These are phyloP conservation scores for Neolamprologus caudopunctatus DNA, from an alignment of 2,113 vertebrate species.

Conservation along the genomic window DNA sequence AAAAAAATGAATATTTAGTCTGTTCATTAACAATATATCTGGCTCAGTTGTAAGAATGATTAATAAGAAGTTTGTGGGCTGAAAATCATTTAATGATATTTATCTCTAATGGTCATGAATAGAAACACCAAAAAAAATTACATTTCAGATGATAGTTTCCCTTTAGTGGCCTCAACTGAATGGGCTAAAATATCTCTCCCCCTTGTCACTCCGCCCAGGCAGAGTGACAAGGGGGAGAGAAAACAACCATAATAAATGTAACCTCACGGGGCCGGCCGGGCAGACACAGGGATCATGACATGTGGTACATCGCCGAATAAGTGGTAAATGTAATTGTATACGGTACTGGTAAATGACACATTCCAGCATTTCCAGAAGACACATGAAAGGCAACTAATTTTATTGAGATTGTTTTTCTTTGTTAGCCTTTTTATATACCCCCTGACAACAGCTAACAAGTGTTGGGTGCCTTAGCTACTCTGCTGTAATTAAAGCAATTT, in stretches of 20 bases:
- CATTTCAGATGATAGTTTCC: background rate
- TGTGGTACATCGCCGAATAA: background rate
- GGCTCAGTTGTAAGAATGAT: background rate
- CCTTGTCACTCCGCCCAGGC: accelerated
- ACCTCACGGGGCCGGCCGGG: background rate
- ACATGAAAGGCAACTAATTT: background rate
- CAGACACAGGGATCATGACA: background rate
- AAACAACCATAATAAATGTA: background rate
- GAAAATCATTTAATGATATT: background rate
- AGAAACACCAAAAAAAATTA: background rate
- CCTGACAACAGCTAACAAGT: background rate
- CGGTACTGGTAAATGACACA: background rate
- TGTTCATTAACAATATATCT: background rate
- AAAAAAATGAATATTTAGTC: background rate
- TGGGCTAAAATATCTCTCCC: background rate
- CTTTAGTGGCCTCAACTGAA: background rate
- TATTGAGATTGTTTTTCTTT: background rate
- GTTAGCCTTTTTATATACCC: background rate
- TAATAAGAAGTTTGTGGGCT: background rate
- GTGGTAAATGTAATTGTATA: background rate
- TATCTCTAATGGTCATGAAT: background rate
- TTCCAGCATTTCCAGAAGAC: background rate
- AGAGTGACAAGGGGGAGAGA: background rate
- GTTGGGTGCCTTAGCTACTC: background rate
- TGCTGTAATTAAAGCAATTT: background rate